Evolutionary conservation across 1,140 invertebrate species (phyloP), one percentile per base, ranked within the genome.

Genomic region (Leptonema lineaticorne): DNA sequence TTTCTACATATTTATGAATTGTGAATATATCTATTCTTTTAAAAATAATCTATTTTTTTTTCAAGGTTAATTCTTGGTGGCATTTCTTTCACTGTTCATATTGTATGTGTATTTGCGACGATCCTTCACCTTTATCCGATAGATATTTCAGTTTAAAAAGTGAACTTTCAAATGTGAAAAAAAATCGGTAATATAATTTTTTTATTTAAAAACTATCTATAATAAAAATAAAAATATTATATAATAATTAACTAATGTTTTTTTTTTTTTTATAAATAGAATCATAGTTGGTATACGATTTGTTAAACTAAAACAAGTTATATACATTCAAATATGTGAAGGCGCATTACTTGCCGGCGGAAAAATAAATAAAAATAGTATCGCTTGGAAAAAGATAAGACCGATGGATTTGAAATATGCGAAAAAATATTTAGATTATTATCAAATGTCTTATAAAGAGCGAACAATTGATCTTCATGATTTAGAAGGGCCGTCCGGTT

Each of bases 141-240:
- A 84, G 93, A 64, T 93, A 90, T 79, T 89, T 95, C 77, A 94
- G 91, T 77, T 81, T 95, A 29, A 81, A 86, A 69, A 83, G 87
- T 22, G 82, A 86, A 0, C 78, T 84, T 0, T 84, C 91, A 0
- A 85, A 94, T 75, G 79, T 89, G 8, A 78, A 80, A 7, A 83
- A 88, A 24, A 94, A 94, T 77, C 92, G 86, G 91, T 92, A 82
- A n/a, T n/a, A n/a, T n/a, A n/a, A n/a, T n/a, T n/a, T n/a, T n/a
- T n/a, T n/a, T n/a, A n/a, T n/a, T n/a, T n/a, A n/a, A n/a, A n/a
- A n/a, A n/a, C n/a, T n/a, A n/a, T n/a, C n/a, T n/a, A n/a, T n/a
- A n/a, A n/a, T n/a, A n/a, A n/a, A n/a, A n/a, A n/a, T n/a, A n/a
- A n/a, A n/a, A n/a, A n/a, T n/a, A n/a, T n/a, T n/a, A n/a, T n/a